Conservation (phyloP, 2,888 invertebrate species). For the Taenaris catops region DNA sequence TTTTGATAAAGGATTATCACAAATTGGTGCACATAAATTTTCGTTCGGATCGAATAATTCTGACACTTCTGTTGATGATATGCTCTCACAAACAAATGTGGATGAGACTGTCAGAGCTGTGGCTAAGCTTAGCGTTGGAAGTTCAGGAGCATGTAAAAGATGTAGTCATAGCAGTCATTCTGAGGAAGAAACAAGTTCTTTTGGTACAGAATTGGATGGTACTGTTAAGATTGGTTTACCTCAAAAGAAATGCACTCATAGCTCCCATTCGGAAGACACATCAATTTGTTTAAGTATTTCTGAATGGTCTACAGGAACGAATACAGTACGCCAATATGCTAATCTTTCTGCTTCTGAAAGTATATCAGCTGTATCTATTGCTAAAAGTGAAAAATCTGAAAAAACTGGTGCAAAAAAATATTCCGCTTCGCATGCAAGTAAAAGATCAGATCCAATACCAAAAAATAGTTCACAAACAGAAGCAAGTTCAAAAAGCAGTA, state of each 20-base stretch:
- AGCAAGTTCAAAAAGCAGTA: conserved; percentile 81
- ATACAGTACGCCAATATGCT: conserved; percentile 89
- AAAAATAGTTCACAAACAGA: conserved; percentile 62
- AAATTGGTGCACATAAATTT: conserved; percentile 60
- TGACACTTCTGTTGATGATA: conserved; percentile 82
- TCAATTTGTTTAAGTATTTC: conserved; percentile 92
- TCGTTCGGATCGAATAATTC: conserved; percentile 82
- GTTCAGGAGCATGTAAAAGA: conserved; percentile 77
- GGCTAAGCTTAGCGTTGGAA: conserved; percentile 68
- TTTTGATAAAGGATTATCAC: conserved; percentile 67
- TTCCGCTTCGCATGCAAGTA: conserved; percentile 74
- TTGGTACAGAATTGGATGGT: conserved; percentile 89
- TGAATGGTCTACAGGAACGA: conserved; percentile 93
- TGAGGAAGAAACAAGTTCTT: conserved; percentile 86
- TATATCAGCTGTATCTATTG: conserved; percentile 79
- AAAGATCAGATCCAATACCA: conserved; percentile 74
- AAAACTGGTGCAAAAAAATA: conserved; percentile 78
- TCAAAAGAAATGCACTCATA: conserved; percentile 90
- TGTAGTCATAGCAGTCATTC: conserved; percentile 87
- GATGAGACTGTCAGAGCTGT: conserved; percentile 79
- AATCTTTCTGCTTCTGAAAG: conserved; percentile 86
- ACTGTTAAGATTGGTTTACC: conserved; percentile 89
- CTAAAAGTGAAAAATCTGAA: conserved; percentile 81
- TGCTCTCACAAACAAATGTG: conserved; percentile 77
- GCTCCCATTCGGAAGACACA: conserved; percentile 92